Evolutionary conservation across 2,113 vertebrate genomes (phyloP).

Genomic region (Hippopotamus amphibius): DNA sequence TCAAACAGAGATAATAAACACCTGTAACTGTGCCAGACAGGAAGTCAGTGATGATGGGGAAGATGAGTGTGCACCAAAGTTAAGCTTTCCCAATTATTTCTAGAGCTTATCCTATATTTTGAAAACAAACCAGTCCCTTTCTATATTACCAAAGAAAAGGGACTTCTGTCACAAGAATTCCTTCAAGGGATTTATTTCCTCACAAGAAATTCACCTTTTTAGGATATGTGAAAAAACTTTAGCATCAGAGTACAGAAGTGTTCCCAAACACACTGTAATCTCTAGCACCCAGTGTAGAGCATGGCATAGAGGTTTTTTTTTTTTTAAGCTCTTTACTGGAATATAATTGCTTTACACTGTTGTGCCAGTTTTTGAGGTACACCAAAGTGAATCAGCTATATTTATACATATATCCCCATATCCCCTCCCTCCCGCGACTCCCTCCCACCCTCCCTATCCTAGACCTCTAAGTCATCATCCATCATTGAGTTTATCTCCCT

Average conservation of each 20-base stretch:
- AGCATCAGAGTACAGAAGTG: neutral
- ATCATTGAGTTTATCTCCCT: no score
- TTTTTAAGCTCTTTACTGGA: no score
- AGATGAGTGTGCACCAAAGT: neutral
- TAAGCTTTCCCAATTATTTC: neutral
- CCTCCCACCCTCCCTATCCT: no score
- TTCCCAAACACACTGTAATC: neutral
- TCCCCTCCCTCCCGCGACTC: no score
- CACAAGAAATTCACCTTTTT: conserved; percentile 44
- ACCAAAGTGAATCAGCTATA: no score
- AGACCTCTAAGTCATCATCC: no score
- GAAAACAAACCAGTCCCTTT: conserved; percentile 21
- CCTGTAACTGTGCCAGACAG: neutral
- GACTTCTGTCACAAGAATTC: conserved; percentile 6
- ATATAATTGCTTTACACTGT: no score
- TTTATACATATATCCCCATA: no score
- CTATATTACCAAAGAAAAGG: conserved; percentile 11
- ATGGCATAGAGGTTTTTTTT: neutral
- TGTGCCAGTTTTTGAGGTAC: no score
- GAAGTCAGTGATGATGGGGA: neutral
- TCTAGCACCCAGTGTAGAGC: neutral
- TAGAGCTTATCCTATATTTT: conserved; percentile 31
- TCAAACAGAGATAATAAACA: conserved; percentile 11
- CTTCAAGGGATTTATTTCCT: conserved; percentile 2
- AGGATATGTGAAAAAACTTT: neutral